A percentile compares a stretch with the other conserved stretches of the same genome.
These are phyloP conservation scores for Gibbula magus DNA, from an alignment of 2,888 invertebrate genomes.

Conservation along the genomic window DNA sequence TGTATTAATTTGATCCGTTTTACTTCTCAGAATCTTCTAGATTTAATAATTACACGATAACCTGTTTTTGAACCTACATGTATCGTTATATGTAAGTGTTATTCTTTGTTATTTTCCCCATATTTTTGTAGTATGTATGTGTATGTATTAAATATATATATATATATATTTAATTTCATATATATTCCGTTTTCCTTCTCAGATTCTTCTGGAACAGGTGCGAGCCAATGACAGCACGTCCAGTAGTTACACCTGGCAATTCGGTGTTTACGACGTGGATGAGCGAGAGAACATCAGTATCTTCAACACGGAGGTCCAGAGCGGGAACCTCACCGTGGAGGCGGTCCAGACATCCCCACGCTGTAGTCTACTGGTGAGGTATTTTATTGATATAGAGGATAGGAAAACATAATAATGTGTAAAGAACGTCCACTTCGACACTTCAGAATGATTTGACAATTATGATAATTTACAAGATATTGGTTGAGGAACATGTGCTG, in stretches of 20 bases:
- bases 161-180: background rate
- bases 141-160: background rate
- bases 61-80: background rate
- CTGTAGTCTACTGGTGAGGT: too few relatives aligned
- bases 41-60: background rate
- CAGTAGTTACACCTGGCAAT: background rate
- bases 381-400: too few relatives aligned
- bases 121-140: background rate
- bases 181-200: background rate
- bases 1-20: too few relatives aligned
- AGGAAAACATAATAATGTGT: too few relatives aligned
- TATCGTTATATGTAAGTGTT: background rate
- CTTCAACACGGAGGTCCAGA: background rate
- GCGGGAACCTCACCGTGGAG: conserved; percentile 8
- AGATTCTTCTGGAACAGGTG: conserved; percentile 26
- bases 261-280: conserved; percentile 29
- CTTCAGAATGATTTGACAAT: too few relatives aligned
- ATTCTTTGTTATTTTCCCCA: background rate
- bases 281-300: background rate
- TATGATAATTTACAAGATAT: too few relatives aligned
- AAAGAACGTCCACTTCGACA: too few relatives aligned
- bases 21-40: too few relatives aligned
- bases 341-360: background rate
- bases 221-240: background rate
- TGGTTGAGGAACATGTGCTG: too few relatives aligned